A percentile compares a stretch with the other conserved stretches of the same genome.
phyloP scores from a whole-genome alignment of 2,888 invertebrate genomes.

The Drosophila borealis region DNA sequence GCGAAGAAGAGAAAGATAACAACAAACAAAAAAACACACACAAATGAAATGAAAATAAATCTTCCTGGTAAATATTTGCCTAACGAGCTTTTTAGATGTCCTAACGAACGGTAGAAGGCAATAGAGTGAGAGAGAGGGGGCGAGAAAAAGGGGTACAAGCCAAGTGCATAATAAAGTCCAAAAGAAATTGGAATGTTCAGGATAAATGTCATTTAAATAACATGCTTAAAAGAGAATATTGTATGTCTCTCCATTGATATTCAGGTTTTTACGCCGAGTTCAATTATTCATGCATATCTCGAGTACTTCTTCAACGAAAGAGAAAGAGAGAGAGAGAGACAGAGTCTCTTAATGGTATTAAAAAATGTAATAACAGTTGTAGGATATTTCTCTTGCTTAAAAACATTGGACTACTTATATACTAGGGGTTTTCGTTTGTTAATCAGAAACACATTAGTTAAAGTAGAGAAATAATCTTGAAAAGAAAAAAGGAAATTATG shows the following conservation, averaged over 20 bases:
- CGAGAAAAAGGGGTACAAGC: constrained; percentile 17
- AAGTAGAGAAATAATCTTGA: too few species aligned
- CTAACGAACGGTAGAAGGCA: constrained; percentile 6
- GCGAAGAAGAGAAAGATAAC: constrained; percentile 3
- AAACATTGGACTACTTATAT: too few species aligned
- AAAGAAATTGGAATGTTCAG: constrained; percentile 7
- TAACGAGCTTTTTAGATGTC: constrained; percentile 61
- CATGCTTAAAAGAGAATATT: constrained; percentile 19
- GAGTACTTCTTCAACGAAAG: too few species aligned
- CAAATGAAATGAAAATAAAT: constrained; percentile 65
- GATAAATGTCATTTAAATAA: constrained; percentile 33
- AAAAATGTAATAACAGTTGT: background rate
- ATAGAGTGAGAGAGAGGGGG: background rate
- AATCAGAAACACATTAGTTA: too few species aligned
- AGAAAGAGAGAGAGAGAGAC: background rate
- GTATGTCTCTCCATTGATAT: background rate
- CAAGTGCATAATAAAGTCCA: constrained; percentile 33
- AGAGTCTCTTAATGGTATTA: background rate
- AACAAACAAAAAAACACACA: constrained; percentile 27
- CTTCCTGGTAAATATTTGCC: constrained; percentile 65
- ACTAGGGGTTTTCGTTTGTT: too few species aligned
- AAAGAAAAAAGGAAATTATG: too few species aligned
- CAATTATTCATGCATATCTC: constrained; percentile 6
- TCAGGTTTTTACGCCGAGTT: background rate
- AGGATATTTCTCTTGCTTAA: too few species aligned